Base-by-base conservation (phyloP, 2,113 vertebrate species). In the Thinocorus orbignyianus region DNA sequence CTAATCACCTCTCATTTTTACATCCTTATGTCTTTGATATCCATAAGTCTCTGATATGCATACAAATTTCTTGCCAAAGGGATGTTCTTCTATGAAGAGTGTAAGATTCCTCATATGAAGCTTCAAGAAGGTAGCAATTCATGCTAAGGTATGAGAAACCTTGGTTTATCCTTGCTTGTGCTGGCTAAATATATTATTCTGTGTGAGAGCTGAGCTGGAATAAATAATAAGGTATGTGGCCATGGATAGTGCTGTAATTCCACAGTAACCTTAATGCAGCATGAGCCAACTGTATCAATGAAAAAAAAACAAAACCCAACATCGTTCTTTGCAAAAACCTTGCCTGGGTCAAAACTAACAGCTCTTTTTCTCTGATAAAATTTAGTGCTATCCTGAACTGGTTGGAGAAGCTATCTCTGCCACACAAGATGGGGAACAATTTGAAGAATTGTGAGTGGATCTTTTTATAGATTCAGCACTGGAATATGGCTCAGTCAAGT, bases 201-300 rank as follows among this genome's bases (percentile, higher is more conserved):
- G 12, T 65, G 2, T n/a, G 20, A n/a, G 22, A 24, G 4, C 13
- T 1, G 1, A 35, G 4, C 4, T 54, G 42, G 42, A 64, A 41
- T 37, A 64, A 71, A 4, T 31, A 42, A 30, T 17, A 37, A 61
- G 3, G 1, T 19, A 12, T 51, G 35, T 16, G 39, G 18, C 39
- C 49, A 19, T 28, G 17, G 18, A 81, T 6, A 18, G 13, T 19
- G 23, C 5, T 48, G 28, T 20, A 49, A n/a, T 55, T 54, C 52
- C n/a, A 28, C 22, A 48, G 39, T 25, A 22, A 20, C 16, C 10
- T n/a, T 46, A 69, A 60, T 20, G 9, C 18, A 71, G 9, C 13
- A 54, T 22, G 6, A 81, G 16, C 5, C 30, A 65, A 48, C 0
- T 1, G 11, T 10, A 70, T 28, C 11, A 12, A 35, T 6, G 7